These are phyloP conservation scores for Syndactyla subalaris DNA, from an alignment of 2,797 vertebrate species.

Conservation along the genomic window DNA sequence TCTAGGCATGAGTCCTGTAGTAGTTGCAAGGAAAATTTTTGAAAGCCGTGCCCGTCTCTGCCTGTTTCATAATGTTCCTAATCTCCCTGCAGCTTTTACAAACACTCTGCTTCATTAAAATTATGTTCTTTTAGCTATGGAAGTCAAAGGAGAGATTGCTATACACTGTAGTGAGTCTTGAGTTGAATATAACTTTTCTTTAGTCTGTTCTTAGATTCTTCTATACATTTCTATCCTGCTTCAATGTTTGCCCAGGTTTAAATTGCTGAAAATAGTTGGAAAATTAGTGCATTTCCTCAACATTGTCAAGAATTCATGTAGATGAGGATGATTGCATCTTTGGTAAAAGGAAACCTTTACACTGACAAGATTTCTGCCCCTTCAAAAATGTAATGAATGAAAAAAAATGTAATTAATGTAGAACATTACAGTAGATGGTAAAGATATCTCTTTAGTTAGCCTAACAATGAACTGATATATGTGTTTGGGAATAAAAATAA, in stretches of 20 bases:
- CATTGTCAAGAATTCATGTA: not conserved
- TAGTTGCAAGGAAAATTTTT: not conserved
- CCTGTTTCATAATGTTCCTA: not conserved
- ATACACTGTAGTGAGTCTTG: not conserved
- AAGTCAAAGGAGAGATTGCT: not conserved
- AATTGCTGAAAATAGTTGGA: not conserved
- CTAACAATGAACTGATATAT: not conserved
- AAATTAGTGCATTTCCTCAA: not conserved
- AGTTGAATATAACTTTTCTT: not conserved
- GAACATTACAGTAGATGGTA: not conserved
- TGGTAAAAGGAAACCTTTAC: not conserved
- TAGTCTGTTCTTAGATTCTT: not conserved
- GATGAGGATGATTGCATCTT: not conserved
- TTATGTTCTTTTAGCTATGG: not conserved
- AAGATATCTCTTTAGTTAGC: not conserved
- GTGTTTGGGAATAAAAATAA: not conserved
- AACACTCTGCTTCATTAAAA: not conserved
- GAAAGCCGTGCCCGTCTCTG: not conserved
- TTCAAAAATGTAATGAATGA: not conserved
- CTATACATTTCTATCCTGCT: not conserved
- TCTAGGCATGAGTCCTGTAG: not conserved
- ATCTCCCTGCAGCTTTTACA: not conserved
- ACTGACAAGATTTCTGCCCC: not conserved
- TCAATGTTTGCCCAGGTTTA: accelerated
- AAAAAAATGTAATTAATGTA: not conserved